Base-by-base conservation (phyloP, 1,140 invertebrate genomes). In the Zaprionus taronus region DNA sequence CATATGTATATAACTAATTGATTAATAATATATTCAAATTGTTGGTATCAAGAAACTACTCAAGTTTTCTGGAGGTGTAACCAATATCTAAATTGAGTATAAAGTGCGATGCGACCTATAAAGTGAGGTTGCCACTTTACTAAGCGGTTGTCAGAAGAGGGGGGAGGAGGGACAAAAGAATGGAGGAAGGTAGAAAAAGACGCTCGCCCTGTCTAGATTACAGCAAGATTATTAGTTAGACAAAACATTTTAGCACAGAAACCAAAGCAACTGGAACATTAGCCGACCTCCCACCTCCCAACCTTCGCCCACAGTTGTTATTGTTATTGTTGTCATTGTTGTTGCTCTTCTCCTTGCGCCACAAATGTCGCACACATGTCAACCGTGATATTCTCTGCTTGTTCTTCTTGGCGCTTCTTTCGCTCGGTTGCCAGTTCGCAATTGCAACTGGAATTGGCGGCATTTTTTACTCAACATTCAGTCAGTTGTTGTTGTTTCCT, bases 251-350 rank as follows among this genome's bases (percentile, higher is more conserved):
- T 89, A 91, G 84, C 89, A 91, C 80, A 91, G 84, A 91, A 91
- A 91, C 77, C 77, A 89, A 89, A 91, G 89, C 84, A 89, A 91
- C 75, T 91, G 89, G 89, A 91, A 91, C 89, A 84, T 84, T 87
- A 89, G 84, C 84, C 64, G 68, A 76, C 66, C 72, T 66, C 49
- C 62, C 66, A 63, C 55, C 17, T 28, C 22, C 28, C 47, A 51
- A 9, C 15, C 47, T 34, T 20, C 22, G 22, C 67, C 47, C 36
- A 63, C 17, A 56, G 66, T 74, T 60, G 44, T 60, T 22, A 12
- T 72, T 58, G 41, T n/a, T 47, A n/a, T 44, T 44, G 41, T 60
- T 22, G 7, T 72, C n/a, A n/a, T n/a, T 58, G 41, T n/a, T 47
- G 41, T 44, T 44, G 41, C n/a, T 47, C 61, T 78, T 41, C 34